phyloP scores from a whole-genome alignment of 2,888 invertebrate genomes.

The Caradrina kadenii region DNA sequence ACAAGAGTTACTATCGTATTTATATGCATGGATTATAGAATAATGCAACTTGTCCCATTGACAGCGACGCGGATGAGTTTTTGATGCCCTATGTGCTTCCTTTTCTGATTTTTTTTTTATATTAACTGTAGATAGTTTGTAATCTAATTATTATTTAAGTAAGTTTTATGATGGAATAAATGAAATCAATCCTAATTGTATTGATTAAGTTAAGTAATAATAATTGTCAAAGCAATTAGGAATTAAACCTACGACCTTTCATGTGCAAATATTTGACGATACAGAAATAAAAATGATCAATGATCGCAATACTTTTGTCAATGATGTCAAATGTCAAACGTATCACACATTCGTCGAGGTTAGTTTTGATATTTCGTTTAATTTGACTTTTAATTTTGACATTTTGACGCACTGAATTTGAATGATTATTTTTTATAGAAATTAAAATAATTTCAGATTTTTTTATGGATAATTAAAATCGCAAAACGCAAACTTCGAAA shows the following conservation, averaged over 20 bases:
- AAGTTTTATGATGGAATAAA: too few species aligned
- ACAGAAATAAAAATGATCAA: constrained; percentile 50
- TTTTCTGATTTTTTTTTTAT: too few species aligned
- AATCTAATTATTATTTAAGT: too few species aligned
- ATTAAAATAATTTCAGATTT: constrained; percentile 11
- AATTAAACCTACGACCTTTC: constrained; percentile 52
- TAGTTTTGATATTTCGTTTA: constrained; percentile 47
- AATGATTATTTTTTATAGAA: constrained; percentile 6
- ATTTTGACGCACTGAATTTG: constrained; percentile 30
- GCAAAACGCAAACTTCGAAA: neutral
- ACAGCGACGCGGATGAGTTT: too few species aligned
- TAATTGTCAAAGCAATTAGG: constrained; percentile 40
- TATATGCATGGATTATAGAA: too few species aligned
- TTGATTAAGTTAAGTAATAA: too few species aligned
- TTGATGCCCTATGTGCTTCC: too few species aligned
- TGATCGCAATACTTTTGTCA: constrained; percentile 57
- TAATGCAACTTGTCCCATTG: too few species aligned
- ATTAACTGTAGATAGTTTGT: too few species aligned
- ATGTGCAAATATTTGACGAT: constrained; percentile 55
- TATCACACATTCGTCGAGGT: constrained; percentile 59
- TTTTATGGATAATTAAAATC: neutral
- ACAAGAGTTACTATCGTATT: too few species aligned
- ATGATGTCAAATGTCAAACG: constrained; percentile 60
- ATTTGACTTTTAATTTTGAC: constrained; percentile 40
- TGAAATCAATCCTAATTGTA: too few species aligned